A percentile compares a stretch with the other conserved stretches of the same genome.
Conservation (phyloP, 2,888 invertebrate species). For the Eremobia ochroleuca region DNA sequence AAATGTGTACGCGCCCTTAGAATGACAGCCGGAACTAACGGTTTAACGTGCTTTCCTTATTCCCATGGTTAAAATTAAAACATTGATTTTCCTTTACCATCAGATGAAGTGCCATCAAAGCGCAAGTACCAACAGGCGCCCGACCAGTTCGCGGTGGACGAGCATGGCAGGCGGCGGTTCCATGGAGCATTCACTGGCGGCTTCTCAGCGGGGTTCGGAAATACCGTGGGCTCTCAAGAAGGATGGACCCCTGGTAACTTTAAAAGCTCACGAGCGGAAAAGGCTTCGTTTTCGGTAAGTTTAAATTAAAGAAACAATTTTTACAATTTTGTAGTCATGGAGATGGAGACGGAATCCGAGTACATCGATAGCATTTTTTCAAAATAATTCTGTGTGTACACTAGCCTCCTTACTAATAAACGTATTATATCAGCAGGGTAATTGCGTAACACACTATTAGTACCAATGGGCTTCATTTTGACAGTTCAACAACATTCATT, state of each 20-base stretch:
- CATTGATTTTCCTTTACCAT: conserved; percentile 10
- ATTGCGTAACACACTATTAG: too few relatives aligned
- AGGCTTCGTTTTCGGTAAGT: conserved; percentile 76
- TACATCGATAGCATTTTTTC: too few relatives aligned
- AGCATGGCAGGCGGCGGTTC: conserved; percentile 97
- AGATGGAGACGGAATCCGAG: too few relatives aligned
- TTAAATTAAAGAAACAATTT: background rate
- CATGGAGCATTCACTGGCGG: conserved; percentile 99
- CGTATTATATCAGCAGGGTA: too few relatives aligned
- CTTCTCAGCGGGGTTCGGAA: conserved; percentile 99
- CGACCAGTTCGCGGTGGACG: conserved; percentile 97
- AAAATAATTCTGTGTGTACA: too few relatives aligned
- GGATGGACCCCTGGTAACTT: conserved; percentile 98
- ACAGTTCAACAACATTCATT: too few relatives aligned
- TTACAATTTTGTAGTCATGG: too few relatives aligned
- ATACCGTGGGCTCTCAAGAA: conserved; percentile 98
- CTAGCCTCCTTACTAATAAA: too few relatives aligned
- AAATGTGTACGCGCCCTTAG: too few relatives aligned
- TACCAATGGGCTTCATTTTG: too few relatives aligned
- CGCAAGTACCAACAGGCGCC: conserved; percentile 93
- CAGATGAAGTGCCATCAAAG: conserved; percentile 95
- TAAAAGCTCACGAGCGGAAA: conserved; percentile 96
- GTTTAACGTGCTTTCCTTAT: background rate
- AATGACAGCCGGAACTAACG: background rate
- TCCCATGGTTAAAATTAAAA: background rate